Evolutionary conservation across 2,797 vertebrate genomes (phyloP).

Genomic region (Corythornis leucogaster): DNA sequence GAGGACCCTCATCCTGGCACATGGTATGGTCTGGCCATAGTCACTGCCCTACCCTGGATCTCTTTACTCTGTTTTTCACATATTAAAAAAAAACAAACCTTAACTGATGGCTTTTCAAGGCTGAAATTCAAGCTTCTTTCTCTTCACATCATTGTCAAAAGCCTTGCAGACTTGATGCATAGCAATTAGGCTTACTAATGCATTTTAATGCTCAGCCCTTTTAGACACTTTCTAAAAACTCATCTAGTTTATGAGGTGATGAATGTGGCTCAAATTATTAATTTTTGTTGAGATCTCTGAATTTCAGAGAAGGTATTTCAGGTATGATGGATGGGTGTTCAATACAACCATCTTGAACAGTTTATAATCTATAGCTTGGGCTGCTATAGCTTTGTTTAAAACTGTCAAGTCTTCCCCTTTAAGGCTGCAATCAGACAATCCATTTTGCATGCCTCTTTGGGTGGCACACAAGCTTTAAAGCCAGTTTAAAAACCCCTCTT

Average conservation of each 20-base stretch:
- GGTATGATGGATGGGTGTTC: neutral
- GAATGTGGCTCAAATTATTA: neutral
- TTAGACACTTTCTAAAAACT: neutral
- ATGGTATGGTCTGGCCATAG: neutral
- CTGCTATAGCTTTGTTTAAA: neutral
- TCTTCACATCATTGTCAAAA: neutral
- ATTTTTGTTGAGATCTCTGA: neutral
- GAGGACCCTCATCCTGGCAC: neutral
- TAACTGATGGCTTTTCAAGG: neutral
- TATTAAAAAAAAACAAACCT: neutral
- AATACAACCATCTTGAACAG: neutral
- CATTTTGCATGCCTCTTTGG: neutral
- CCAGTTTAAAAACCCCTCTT: neutral
- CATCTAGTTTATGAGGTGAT: neutral
- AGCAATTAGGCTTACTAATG: neutral
- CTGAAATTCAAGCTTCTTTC: neutral
- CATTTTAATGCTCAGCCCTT: neutral
- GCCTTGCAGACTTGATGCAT: neutral
- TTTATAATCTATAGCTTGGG: neutral
- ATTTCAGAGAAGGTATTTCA: neutral
- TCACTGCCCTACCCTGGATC: neutral
- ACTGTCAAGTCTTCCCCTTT: neutral
- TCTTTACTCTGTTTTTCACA: neutral
- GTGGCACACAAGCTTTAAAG: neutral
- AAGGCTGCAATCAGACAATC: neutral